Percentiles rank a stretch among this genome's conserved stretches.
Conservation (phyloP, 2,113 vertebrate species). For the Lonchura striata region DNA sequence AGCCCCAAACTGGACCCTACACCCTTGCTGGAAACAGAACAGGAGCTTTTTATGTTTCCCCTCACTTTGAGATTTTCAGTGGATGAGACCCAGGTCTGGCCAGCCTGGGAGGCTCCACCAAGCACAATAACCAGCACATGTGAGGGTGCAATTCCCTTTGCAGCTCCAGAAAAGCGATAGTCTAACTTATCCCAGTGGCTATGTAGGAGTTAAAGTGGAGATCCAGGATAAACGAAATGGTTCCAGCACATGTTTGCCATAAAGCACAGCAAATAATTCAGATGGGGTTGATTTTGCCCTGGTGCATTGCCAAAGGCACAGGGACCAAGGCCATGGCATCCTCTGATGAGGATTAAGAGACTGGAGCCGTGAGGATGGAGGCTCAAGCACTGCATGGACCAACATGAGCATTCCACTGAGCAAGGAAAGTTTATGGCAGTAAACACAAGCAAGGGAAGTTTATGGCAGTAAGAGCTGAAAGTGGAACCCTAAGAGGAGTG, state of each 20-base stretch:
- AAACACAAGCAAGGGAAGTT: background rate
- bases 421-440: background rate
- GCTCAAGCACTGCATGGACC: background rate
- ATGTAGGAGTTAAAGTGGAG: background rate
- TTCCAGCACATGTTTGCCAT: background rate
- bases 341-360: background rate
- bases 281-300: background rate
- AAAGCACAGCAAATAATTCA: background rate
- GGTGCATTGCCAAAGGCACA: background rate
- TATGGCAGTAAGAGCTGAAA: background rate
- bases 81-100: fast-evolving
- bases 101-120: background rate
- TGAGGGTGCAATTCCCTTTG: background rate
- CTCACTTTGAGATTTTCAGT: background rate
- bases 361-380: background rate
- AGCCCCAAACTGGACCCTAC: background rate
- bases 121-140: background rate
- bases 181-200: background rate
- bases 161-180: background rate
- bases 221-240: background rate
- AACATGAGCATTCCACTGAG: background rate
- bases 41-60: background rate
- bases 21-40: background rate
- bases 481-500: fast-evolving
- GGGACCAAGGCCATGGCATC: background rate